phyloP scores from a whole-genome alignment of 2,797 vertebrate species.

The Sebastes dallii region DNA sequence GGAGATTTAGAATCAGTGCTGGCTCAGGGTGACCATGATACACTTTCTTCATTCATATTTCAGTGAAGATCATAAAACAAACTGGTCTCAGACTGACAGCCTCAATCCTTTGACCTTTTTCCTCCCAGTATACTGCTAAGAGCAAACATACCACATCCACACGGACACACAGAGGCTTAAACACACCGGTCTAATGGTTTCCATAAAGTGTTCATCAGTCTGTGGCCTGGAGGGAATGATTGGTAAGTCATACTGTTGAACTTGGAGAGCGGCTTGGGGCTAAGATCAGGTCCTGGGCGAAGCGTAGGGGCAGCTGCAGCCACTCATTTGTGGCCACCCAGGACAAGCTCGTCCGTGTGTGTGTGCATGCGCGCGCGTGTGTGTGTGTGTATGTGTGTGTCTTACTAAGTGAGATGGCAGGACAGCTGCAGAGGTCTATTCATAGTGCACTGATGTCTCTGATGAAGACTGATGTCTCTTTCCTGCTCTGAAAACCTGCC shows the following conservation, averaged over 20 bases:
- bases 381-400: slow-evolving; percentile 38
- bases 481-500: slow-evolving; percentile 42
- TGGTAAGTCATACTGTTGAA: slow-evolving; percentile 64
- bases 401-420: slow-evolving; percentile 55
- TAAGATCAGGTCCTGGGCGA: slow-evolving; percentile 51
- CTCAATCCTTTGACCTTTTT: slow-evolving; percentile 42
- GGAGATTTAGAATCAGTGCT: neutral
- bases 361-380: slow-evolving; percentile 18
- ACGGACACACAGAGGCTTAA: slow-evolving; percentile 37
- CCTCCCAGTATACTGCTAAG: slow-evolving; percentile 19
- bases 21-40: neutral
- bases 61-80: slow-evolving; percentile 9
- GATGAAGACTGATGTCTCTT: slow-evolving; percentile 47
- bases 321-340: slow-evolving; percentile 68
- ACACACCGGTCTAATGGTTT: slow-evolving; percentile 67
- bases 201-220: slow-evolving; percentile 60
- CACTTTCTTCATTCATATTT: neutral
- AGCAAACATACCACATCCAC: slow-evolving; percentile 54
- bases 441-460: slow-evolving; percentile 63
- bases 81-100: slow-evolving; percentile 11
- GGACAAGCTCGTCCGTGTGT: slow-evolving; percentile 28
- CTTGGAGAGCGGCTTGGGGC: slow-evolving; percentile 44
- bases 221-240: slow-evolving; percentile 53
- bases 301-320: slow-evolving; percentile 66
- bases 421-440: slow-evolving; percentile 73